Conservation (phyloP, 92 coral and sea anemone genomes). For the Siderastrea siderea region DNA sequence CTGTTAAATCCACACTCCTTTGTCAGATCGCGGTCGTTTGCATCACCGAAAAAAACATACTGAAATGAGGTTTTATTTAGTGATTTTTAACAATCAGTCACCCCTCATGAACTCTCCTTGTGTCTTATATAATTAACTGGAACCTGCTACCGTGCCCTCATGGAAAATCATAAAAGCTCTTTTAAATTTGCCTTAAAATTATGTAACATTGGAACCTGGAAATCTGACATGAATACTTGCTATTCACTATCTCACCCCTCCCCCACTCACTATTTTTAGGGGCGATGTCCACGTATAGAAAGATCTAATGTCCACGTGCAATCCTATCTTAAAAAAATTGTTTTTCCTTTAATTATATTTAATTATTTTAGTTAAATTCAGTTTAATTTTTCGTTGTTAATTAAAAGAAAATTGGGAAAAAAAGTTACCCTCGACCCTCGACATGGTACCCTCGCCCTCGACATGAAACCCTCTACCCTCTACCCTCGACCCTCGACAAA, state of each 20-base stretch:
- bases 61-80: neutral
- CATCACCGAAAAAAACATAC: constrained; percentile 9
- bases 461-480: no score
- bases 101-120: neutral
- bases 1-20: neutral
- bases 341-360: neutral
- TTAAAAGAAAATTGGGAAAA: no score
- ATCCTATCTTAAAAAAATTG: neutral
- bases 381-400: no score
- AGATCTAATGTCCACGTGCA: no score
- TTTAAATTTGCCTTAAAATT: constrained; percentile 3
- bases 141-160: constrained; percentile 9
- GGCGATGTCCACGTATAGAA: no score
- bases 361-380: no score
- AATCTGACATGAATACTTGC: neutral
- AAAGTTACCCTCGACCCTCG: no score
- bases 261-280: no score
- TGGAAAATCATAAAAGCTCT: neutral
- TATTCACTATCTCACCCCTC: no score
- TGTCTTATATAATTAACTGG: neutral
- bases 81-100: neutral
- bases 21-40: constrained; percentile 4
- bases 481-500: no score
- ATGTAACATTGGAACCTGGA: neutral
- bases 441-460: no score